Conservation (phyloP, 2,113 vertebrate species). For the Maccullochella peelii region DNA sequence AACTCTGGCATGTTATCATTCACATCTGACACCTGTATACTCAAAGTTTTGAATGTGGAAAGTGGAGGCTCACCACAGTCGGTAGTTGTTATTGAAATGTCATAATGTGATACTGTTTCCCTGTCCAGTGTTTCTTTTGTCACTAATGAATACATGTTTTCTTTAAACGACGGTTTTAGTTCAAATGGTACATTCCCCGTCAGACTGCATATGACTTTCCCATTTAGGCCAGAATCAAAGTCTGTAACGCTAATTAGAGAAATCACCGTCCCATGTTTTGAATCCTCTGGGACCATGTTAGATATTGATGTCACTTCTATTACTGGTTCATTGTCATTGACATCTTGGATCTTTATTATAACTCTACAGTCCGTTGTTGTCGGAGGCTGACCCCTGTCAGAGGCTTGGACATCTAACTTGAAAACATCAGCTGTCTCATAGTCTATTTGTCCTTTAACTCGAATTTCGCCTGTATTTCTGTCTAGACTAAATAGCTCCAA, state of each 20-base stretch:
- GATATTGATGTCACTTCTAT: constrained; percentile 81
- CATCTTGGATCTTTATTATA: constrained; percentile 81
- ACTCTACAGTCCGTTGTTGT: constrained; percentile 71
- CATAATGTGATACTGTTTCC: constrained; percentile 79
- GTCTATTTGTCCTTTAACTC: constrained; percentile 58
- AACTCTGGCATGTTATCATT: constrained; percentile 78
- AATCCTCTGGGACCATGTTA: constrained; percentile 67
- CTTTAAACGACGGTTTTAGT: constrained; percentile 75
- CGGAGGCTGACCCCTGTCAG: constrained; percentile 63
- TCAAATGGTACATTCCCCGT: constrained; percentile 73
- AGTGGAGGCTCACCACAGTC: constrained; percentile 72
- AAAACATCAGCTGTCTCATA: constrained; percentile 63
- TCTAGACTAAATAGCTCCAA: constrained; percentile 64
- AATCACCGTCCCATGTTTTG: constrained; percentile 69
- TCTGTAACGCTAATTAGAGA: constrained; percentile 79
- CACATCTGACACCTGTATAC: constrained; percentile 75
- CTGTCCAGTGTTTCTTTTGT: constrained; percentile 72
- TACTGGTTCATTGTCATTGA: constrained; percentile 86
- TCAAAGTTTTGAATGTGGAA: constrained; percentile 64
- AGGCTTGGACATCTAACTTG: constrained; percentile 74
- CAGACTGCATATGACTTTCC: constrained; percentile 70
- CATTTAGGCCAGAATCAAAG: constrained; percentile 75
- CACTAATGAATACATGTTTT: constrained; percentile 79
- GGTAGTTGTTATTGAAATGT: constrained; percentile 76
- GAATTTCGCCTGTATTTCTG: constrained; percentile 57